Evolutionary conservation across 2,797 vertebrate genomes (phyloP).

Genomic region (Strix occidentalis): DNA sequence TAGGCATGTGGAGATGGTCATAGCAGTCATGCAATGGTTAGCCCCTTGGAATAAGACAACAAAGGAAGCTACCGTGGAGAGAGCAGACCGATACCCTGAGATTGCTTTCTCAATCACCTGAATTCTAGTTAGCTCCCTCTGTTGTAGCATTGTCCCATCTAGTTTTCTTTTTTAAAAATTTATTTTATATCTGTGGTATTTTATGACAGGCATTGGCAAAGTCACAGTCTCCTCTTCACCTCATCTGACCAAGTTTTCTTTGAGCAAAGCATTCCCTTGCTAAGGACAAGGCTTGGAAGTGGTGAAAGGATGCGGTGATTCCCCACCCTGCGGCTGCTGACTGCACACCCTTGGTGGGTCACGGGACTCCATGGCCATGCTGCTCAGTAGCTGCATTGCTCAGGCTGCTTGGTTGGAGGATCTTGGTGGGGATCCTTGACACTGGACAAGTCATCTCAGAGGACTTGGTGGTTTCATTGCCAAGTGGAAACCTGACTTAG

Average conservation of each 20-base stretch:
- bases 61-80: background rate
- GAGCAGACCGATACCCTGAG: background rate
- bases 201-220: background rate
- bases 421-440: background rate
- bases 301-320: background rate
- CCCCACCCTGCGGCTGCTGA: background rate
- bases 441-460: background rate
- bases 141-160: background rate
- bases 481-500: background rate
- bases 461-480: background rate
- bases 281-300: background rate
- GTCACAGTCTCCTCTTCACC: background rate
- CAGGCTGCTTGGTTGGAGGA: background rate
- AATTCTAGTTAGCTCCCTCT: background rate
- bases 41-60: background rate
- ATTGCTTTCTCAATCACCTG: background rate
- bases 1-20: background rate
- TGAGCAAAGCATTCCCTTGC: background rate
- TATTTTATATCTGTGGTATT: background rate
- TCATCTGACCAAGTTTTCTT: background rate
- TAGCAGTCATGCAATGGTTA: background rate
- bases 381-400: accelerated
- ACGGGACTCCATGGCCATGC: accelerated
- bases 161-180: background rate
- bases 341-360: background rate